These are phyloP conservation scores for Threskiornis aethiopicus DNA, from an alignment of 2,797 vertebrate genomes.

Conservation along the genomic window DNA sequence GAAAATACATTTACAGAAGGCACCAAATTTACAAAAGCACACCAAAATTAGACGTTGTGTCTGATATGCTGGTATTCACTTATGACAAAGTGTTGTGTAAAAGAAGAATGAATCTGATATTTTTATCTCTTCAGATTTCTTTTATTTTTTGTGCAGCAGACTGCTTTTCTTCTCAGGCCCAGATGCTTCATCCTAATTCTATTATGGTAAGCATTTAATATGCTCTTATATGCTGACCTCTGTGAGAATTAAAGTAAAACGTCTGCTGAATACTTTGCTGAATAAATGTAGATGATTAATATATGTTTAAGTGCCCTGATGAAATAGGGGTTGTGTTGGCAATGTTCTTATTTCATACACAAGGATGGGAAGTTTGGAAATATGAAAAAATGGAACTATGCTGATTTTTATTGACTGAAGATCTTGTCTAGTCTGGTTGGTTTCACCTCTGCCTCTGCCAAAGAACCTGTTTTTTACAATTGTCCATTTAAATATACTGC, in stretches of 20 bases:
- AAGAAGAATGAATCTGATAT: not conserved
- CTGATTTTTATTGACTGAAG: not conserved
- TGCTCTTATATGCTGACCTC: conserved; percentile 6
- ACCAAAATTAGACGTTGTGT: not conserved
- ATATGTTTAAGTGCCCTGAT: not conserved
- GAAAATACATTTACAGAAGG: not conserved
- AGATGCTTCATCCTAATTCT: conserved; percentile 22
- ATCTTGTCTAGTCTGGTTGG: not conserved
- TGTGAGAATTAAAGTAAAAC: conserved; percentile 32
- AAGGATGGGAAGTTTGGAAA: not conserved
- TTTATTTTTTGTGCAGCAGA: not conserved
- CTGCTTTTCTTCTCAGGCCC: not conserved
- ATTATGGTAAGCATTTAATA: conserved; percentile 19
- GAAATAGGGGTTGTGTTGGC: not conserved
- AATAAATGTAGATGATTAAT: conserved; percentile 38
- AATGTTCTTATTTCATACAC: not conserved
- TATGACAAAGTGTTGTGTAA: not conserved
- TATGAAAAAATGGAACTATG: not conserved
- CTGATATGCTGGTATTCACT: not conserved
- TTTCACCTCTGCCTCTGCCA: not conserved
- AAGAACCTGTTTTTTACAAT: not conserved
- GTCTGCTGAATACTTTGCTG: conserved; percentile 23
- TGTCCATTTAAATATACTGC: not conserved
- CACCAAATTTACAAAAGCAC: not conserved
- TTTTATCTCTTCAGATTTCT: not conserved